Conservation (phyloP, 2,888 invertebrate species). For the Acrocera orbiculus region DNA sequence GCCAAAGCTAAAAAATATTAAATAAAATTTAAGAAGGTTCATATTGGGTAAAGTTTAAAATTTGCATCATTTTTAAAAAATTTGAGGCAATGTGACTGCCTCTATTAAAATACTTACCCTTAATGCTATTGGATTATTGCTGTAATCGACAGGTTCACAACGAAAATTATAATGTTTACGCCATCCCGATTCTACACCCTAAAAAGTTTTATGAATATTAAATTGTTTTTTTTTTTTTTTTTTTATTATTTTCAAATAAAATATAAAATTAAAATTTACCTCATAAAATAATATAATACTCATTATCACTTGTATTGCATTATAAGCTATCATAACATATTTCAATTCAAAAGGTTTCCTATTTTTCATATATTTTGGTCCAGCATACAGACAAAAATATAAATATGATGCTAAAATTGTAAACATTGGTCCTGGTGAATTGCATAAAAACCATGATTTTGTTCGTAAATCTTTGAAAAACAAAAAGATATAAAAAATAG, state of each 20-base stretch:
- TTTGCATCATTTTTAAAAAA: not conserved
- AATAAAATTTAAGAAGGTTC: not conserved
- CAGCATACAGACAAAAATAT: conserved; percentile 58
- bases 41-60: not conserved
- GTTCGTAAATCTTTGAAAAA: conserved; percentile 44
- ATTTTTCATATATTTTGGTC: conserved; percentile 76
- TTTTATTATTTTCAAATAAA: not conserved
- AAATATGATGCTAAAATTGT: conserved; percentile 50
- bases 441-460: conserved; percentile 56
- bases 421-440: conserved; percentile 49
- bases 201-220: conserved; percentile 4
- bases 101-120: conserved; percentile 26
- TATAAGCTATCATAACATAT: conserved; percentile 64
- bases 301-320: conserved; percentile 70
- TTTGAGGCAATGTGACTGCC: no score
- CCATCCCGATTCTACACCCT: conserved; percentile 41
- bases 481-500: no score
- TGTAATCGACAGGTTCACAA: conserved; percentile 56
- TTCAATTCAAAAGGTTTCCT: conserved; percentile 69
- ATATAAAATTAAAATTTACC: conserved; percentile 28
- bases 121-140: conserved; percentile 39
- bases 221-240: not conserved
- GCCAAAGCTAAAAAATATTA: no score
- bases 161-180: conserved; percentile 42
- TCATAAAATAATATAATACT: conserved; percentile 64